These are phyloP conservation scores for Fulica atra DNA, from an alignment of 2,113 vertebrate species.

Conservation along the genomic window DNA sequence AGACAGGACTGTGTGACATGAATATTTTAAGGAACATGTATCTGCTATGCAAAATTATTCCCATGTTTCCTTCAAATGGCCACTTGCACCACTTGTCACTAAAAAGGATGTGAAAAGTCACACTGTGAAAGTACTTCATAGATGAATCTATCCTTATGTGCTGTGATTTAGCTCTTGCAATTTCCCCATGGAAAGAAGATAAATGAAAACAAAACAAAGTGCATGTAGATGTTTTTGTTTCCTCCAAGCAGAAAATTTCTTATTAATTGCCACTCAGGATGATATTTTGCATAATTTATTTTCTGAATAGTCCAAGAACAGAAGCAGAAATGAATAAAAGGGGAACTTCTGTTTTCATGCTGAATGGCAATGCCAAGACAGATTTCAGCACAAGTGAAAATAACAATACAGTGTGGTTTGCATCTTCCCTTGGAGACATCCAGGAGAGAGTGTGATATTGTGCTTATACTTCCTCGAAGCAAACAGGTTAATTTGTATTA, in stretches of 20 bases:
- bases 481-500: background rate
- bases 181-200: background rate
- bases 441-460: background rate
- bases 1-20: background rate
- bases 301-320: background rate
- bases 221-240: background rate
- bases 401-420: background rate
- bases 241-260: background rate
- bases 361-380: background rate
- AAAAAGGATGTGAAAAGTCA: background rate
- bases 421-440: background rate
- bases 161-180: background rate
- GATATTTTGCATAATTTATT: slow-evolving; percentile 21
- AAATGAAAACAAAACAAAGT: background rate
- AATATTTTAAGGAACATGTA: slow-evolving; percentile 24
- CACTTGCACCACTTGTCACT: background rate
- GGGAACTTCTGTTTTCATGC: background rate
- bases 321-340: background rate
- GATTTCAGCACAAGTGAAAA: background rate
- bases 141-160: background rate
- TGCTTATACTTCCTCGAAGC: background rate
- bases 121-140: background rate
- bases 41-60: background rate
- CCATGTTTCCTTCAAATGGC: background rate
- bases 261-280: background rate